phyloP scores from a whole-genome alignment of 1,140 invertebrate species.

The Maconellicoccus hirsutus region DNA sequence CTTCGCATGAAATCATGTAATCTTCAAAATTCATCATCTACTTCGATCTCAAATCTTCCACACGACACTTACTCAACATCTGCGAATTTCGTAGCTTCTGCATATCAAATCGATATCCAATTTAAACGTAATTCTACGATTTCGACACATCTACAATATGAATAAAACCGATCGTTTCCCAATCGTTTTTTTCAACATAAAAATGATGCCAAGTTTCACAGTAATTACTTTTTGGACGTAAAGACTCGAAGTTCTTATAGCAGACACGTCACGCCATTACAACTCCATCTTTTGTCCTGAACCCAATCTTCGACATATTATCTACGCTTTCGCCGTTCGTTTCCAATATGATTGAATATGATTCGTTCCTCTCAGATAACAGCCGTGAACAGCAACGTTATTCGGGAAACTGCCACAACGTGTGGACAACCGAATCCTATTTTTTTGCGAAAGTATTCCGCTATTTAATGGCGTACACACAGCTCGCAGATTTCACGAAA shows the following conservation, averaged over 20 bases:
- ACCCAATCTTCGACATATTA: constrained; percentile 11
- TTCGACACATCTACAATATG: background rate
- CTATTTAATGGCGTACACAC: background rate
- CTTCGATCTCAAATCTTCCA: too few species aligned
- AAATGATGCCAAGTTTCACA: constrained; percentile 21
- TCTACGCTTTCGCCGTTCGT: constrained; percentile 10
- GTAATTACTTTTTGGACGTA: background rate
- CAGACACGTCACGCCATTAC: constrained; percentile 16
- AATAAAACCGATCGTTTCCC: background rate
- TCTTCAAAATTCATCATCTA: too few species aligned
- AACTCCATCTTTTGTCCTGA: constrained; percentile 16
- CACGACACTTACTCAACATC: too few species aligned
- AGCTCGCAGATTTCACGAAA: background rate
- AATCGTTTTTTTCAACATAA: background rate
- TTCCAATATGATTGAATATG: constrained; percentile 12
- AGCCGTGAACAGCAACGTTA: background rate
- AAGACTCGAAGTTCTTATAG: background rate
- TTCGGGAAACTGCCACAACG: background rate
- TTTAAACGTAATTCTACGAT: background rate
- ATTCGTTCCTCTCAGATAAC: constrained; percentile 17
- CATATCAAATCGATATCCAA: too few species aligned
- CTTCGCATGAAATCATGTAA: too few species aligned
- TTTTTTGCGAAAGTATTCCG: background rate
- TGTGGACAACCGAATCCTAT: constrained; percentile 14
- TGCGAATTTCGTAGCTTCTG: too few species aligned